phyloP scores from a whole-genome alignment of 2,888 invertebrate genomes.

The Macrophya alboannulata region DNA sequence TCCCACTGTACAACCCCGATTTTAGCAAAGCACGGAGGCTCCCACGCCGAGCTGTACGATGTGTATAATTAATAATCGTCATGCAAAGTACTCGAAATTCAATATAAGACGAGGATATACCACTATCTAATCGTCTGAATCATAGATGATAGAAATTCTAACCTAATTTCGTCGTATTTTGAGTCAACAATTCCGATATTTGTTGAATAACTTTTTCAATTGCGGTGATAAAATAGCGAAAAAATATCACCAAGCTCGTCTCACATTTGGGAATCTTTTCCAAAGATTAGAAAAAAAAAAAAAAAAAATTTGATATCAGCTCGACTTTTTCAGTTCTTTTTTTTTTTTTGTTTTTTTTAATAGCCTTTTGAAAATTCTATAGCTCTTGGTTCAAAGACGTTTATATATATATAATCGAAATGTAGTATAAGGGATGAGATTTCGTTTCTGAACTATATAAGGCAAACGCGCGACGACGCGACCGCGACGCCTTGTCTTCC shows the following conservation, averaged over 20 bases:
- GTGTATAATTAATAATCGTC: not conserved
- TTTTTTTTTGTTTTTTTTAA: not conserved
- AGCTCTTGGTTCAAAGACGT: not conserved
- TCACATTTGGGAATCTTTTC: not conserved
- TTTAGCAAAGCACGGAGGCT: not conserved
- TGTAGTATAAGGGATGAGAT: not conserved
- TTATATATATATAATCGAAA: too few species aligned
- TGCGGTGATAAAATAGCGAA: not conserved
- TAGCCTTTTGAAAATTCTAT: not conserved
- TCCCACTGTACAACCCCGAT: not conserved
- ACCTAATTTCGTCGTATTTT: not conserved
- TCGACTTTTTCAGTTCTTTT: too few species aligned
- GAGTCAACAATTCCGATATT: not conserved
- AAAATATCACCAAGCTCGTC: not conserved
- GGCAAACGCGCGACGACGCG: not conserved
- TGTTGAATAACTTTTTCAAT: not conserved
- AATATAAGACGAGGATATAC: not conserved
- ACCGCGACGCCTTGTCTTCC: not conserved
- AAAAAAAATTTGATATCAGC: not conserved
- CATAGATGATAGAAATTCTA: not conserved
- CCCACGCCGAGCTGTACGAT: not conserved
- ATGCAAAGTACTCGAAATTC: not conserved
- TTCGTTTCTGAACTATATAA: not conserved
- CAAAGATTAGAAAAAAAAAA: not conserved
- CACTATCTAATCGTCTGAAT: not conserved